Conservation (phyloP, 2,113 vertebrate genomes). For the Limanda limanda region DNA sequence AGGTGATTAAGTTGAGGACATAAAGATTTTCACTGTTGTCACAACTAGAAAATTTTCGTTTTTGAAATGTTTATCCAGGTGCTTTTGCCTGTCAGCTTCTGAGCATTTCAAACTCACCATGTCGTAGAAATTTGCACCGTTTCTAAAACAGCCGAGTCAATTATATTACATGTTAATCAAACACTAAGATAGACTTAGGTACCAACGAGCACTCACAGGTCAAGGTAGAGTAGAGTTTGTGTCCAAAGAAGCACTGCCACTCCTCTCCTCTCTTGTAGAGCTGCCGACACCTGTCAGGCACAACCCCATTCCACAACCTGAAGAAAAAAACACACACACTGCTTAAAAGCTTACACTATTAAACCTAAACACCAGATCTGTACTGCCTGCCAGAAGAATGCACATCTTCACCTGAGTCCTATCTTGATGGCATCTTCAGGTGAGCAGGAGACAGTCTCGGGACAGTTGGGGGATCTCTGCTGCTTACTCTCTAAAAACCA, state of each 20-base stretch:
- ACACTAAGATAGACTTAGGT: not conserved
- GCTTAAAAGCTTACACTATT: not conserved
- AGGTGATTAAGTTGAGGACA: no score
- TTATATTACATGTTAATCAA: not conserved
- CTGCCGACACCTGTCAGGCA: conserved; percentile 85
- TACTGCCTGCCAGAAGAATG: not conserved
- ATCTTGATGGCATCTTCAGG: conserved; percentile 85
- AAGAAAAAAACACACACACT: not conserved
- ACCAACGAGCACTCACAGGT: conserved; percentile 77
- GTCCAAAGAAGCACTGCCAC: conserved; percentile 87
- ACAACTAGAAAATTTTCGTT: no score
- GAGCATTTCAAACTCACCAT: no score
- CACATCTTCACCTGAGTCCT: conserved; percentile 79
- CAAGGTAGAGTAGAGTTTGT: conserved; percentile 84
- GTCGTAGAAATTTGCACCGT: not conserved
- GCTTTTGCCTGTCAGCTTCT: no score
- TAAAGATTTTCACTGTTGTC: no score
- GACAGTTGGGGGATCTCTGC: conserved; percentile 79
- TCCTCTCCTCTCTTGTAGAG: conserved; percentile 85
- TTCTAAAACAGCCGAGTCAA: no score
- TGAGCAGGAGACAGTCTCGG: conserved; percentile 81
- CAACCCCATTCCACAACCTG: conserved; percentile 86
- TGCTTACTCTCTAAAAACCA: conserved; percentile 87
- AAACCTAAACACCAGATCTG: not conserved
- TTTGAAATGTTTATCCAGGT: no score